Evolutionary conservation across 2,797 vertebrate species (phyloP).

Genomic region (Lutjanus argentimaculatus): DNA sequence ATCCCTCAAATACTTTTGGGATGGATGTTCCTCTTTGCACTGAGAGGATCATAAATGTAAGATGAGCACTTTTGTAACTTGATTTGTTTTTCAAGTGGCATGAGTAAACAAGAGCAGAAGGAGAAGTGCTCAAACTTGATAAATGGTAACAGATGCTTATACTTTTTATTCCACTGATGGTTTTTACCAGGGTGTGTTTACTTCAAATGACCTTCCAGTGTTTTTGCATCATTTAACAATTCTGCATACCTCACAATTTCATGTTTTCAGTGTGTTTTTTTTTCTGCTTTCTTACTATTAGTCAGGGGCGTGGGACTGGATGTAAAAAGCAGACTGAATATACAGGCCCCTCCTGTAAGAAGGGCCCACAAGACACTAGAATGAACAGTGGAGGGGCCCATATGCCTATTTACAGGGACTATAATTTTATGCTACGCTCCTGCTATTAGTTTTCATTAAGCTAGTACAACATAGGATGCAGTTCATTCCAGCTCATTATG

Average conservation of each 20-base stretch:
- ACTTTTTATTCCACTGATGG: neutral
- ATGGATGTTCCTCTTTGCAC: conserved; percentile 35
- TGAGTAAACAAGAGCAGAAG: conserved; percentile 18
- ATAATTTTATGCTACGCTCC: neutral
- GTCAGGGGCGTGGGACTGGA: no score
- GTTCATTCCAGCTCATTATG: neutral
- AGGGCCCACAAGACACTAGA: no score
- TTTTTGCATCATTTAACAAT: neutral
- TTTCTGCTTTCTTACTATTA: no score
- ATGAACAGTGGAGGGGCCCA: no score
- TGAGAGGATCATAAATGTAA: conserved; percentile 43
- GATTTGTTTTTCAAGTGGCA: conserved; percentile 48
- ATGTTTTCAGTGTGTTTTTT: neutral
- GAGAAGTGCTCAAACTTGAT: conserved; percentile 11
- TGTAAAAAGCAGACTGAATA: no score
- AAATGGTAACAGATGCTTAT: neutral
- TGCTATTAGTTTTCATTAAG: neutral
- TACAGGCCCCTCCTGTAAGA: no score
- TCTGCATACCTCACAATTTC: neutral
- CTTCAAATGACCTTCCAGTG: neutral
- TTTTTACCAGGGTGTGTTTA: neutral
- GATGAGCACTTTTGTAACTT: conserved; percentile 56
- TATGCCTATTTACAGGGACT: no score
- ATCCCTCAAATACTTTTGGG: conserved; percentile 53
- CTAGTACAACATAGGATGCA: neutral